Percentiles rank a stretch among this genome's conserved stretches.
Conservation (phyloP, 2,113 vertebrate species). For the Brachirus orientalis region DNA sequence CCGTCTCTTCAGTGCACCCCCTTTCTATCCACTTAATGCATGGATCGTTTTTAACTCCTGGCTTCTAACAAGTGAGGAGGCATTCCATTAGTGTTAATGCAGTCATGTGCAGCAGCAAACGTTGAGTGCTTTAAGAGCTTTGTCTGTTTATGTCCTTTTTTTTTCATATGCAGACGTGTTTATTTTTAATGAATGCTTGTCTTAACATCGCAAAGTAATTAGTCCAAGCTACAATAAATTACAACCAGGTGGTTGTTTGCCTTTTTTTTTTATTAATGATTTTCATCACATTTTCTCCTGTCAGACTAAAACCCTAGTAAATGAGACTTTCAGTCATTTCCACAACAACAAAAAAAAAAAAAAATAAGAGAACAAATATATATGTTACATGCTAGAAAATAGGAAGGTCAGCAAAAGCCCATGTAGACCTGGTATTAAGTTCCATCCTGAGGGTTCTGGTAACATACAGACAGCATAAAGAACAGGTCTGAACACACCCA, state of each 20-base stretch:
- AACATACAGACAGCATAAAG: too few species aligned
- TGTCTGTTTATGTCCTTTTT: slow-evolving; percentile 25
- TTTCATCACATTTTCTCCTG: neutral
- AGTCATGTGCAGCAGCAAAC: slow-evolving; percentile 31
- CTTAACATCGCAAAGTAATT: slow-evolving; percentile 27
- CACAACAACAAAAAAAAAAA: too few species aligned
- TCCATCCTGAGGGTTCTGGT: too few species aligned
- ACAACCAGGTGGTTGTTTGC: neutral
- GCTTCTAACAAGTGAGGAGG: slow-evolving; percentile 39
- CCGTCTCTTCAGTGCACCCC: too few species aligned
- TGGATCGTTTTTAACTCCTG: slow-evolving; percentile 33
- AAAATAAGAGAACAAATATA: too few species aligned
- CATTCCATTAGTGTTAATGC: slow-evolving; percentile 66
- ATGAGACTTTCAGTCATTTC: too few species aligned
- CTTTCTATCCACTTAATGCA: slow-evolving; percentile 20
- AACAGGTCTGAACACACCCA: too few species aligned
- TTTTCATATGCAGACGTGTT: slow-evolving; percentile 28
- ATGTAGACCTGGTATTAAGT: too few species aligned
- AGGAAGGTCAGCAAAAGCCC: too few species aligned
- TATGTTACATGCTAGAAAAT: too few species aligned
- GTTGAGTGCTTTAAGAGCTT: slow-evolving; percentile 64
- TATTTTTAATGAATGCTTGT: slow-evolving; percentile 37
- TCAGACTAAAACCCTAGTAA: too few species aligned
- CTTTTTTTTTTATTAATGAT: neutral
- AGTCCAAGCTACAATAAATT: slow-evolving; percentile 12